phyloP scores from a whole-genome alignment of 2,888 invertebrate species.

The Cosmia trapezina region DNA sequence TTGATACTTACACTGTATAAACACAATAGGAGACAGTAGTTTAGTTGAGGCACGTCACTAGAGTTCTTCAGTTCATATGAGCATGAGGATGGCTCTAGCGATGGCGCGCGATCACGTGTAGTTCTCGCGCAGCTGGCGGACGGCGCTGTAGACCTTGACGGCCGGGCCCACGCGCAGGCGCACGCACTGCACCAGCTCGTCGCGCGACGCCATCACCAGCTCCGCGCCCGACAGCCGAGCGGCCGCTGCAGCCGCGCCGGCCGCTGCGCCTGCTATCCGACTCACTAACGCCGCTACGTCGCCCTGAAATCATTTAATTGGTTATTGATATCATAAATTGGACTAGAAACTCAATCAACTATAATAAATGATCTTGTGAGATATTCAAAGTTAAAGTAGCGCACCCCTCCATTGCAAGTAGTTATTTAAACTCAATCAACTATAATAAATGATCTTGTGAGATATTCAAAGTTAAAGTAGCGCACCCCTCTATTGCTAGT shows the following conservation, averaged over 20 bases:
- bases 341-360: too few relatives aligned
- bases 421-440: too few relatives aligned
- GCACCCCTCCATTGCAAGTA: too few relatives aligned
- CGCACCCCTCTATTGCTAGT: too few relatives aligned
- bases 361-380: too few relatives aligned
- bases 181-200: constrained; percentile 94
- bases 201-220: constrained; percentile 95
- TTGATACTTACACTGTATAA: constrained; percentile 36
- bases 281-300: constrained; percentile 78
- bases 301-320: constrained; percentile 73
- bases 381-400: too few relatives aligned
- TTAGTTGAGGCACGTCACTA: constrained; percentile 38
- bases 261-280: constrained; percentile 78
- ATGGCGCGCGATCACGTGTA: constrained; percentile 71
- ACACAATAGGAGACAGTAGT: constrained; percentile 17
- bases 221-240: constrained; percentile 95
- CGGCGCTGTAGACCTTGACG: constrained; percentile 91
- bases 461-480: too few relatives aligned
- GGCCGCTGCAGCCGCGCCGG: constrained; percentile 75
- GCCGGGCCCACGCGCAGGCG: constrained; percentile 96
- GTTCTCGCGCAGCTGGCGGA: constrained; percentile 78
- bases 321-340: too few relatives aligned
- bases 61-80: constrained; percentile 48
- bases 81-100: constrained; percentile 58
- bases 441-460: too few relatives aligned